Percentiles rank a stretch among this genome's conserved stretches.
phyloP scores from a whole-genome alignment of 1,140 invertebrate species.

The Epicauta chinensis region DNA sequence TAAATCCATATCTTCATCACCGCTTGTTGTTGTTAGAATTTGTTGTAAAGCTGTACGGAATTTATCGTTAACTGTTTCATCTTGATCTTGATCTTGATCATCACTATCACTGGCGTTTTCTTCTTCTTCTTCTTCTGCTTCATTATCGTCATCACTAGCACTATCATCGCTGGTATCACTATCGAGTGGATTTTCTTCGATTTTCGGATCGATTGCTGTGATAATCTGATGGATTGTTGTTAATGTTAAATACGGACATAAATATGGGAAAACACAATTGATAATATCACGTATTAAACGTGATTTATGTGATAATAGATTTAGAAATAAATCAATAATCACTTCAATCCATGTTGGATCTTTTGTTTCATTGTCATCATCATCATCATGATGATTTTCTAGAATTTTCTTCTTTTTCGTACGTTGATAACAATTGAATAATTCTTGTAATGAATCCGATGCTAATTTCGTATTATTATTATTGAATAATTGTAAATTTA shows the following conservation, averaged over 20 bases:
- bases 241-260: slow-evolving; percentile 62
- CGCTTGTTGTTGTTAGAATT: slow-evolving; percentile 51
- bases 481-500: slow-evolving; percentile 66
- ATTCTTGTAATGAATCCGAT: slow-evolving; percentile 56
- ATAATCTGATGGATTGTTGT: slow-evolving; percentile 65
- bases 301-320: slow-evolving; percentile 62
- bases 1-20: slow-evolving; percentile 63
- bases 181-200: slow-evolving; percentile 52
- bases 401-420: too few species aligned
- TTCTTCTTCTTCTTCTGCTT: slow-evolving; percentile 44
- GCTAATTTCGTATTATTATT: slow-evolving; percentile 62
- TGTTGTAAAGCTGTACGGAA: slow-evolving; percentile 57
- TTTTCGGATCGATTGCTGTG: slow-evolving; percentile 62
- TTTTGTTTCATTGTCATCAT: slow-evolving; percentile 34
- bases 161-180: slow-evolving; percentile 9
- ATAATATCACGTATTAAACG: slow-evolving; percentile 62
- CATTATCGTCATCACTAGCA: slow-evolving; percentile 44
- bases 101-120: slow-evolving; percentile 39
- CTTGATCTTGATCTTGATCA: slow-evolving; percentile 48
- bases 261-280: slow-evolving; percentile 62
- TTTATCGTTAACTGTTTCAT: slow-evolving; percentile 59
- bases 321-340: slow-evolving; percentile 67
- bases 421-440: slow-evolving; percentile 62
- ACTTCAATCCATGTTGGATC: slow-evolving; percentile 75
- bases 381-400: slow-evolving; percentile 39